Conservation (phyloP, 2,113 vertebrate species). For the Burhinus bistriatus region DNA sequence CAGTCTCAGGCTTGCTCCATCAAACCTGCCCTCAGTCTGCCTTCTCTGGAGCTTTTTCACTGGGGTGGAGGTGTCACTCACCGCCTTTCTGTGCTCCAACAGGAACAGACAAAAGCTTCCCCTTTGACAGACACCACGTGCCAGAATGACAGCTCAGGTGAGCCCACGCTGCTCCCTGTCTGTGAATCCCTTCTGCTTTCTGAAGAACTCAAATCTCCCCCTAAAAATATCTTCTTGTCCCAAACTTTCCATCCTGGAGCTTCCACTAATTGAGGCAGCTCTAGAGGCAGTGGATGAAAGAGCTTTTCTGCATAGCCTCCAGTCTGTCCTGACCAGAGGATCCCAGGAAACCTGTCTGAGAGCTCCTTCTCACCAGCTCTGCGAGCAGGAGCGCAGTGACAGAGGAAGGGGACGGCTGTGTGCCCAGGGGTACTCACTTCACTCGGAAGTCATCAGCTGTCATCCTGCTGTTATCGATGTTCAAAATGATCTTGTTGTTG, state of each 20-base stretch:
- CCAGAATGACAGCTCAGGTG: background rate
- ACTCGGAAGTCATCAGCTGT: conserved; percentile 79
- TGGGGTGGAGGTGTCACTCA: background rate
- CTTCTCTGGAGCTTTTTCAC: background rate
- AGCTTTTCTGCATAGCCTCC: background rate
- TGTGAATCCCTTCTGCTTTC: background rate
- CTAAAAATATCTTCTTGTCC: background rate
- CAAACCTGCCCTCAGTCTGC: background rate
- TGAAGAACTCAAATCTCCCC: background rate
- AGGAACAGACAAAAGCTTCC: background rate
- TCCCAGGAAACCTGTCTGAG: background rate
- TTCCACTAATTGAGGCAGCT: background rate
- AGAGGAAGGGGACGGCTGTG: background rate
- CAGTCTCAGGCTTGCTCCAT: background rate
- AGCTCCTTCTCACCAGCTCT: background rate
- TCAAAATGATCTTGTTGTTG: conserved; percentile 70
- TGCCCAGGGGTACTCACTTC: conserved; percentile 73
- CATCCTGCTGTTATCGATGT: conserved; percentile 77
- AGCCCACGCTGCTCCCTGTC: background rate
- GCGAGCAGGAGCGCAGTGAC: rapidly evolving
- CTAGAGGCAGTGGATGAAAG: background rate
- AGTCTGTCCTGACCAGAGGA: background rate
- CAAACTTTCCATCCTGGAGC: background rate
- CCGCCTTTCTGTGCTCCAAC: rapidly evolving
- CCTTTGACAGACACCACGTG: background rate